Evolutionary conservation across 2,888 invertebrate genomes (phyloP).

Genomic region (Clivina fossor): DNA sequence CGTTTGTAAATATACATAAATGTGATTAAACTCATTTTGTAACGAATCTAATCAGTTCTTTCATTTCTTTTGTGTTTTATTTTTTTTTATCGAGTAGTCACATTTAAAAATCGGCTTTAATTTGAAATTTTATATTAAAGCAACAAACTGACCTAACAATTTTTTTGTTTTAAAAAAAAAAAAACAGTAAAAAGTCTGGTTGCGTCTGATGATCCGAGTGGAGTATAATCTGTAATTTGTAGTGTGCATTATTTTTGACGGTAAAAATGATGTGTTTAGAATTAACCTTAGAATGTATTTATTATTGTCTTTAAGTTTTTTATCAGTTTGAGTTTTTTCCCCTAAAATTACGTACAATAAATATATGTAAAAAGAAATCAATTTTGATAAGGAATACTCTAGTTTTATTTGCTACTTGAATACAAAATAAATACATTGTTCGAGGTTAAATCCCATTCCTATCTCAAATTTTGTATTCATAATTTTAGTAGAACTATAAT

Average conservation of each 20-base stretch:
- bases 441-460: conserved; percentile 20
- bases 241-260: conserved; percentile 4
- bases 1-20: conserved; percentile 35
- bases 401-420: conserved; percentile 15
- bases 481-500: background rate
- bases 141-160: background rate
- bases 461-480: conserved; percentile 18
- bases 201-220: too few relatives aligned
- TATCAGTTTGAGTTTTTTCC: conserved; percentile 14
- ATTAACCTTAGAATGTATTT: conserved; percentile 30
- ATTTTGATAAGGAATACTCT: conserved; percentile 24
- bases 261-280: conserved; percentile 29
- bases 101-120: conserved; percentile 9
- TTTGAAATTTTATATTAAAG: conserved; percentile 5
- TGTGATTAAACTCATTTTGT: conserved; percentile 35
- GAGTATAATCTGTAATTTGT: conserved; percentile 20
- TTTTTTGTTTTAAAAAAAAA: too few relatives aligned
- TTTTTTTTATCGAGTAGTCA: conserved; percentile 13
- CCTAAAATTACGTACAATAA: conserved; percentile 31
- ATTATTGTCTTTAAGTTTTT: conserved; percentile 32
- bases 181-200: too few relatives aligned
- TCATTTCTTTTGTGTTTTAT: conserved; percentile 5
- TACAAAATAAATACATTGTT: conserved; percentile 15
- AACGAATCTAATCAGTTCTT: conserved; percentile 22
- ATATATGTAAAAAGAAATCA: conserved; percentile 18